Conservation (phyloP, 2,888 invertebrate genomes). For the Andrena dorsata region DNA sequence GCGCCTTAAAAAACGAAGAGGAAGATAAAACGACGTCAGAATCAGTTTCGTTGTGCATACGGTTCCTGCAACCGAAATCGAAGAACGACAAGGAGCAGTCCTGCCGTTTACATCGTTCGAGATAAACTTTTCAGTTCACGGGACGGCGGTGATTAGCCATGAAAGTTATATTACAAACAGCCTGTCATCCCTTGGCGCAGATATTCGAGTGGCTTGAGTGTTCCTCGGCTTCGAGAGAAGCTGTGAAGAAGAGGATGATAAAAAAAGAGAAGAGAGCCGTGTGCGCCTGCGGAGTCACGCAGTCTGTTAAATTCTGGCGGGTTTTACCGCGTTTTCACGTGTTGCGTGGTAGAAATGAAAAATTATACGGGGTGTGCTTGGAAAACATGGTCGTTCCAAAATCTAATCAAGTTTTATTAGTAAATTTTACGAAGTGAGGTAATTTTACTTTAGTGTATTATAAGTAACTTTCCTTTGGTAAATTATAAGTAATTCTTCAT, state of each 20-base stretch:
- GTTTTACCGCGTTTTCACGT: neutral
- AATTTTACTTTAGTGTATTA: too few relatives aligned
- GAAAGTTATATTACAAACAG: constrained; percentile 75
- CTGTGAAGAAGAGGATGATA: constrained; percentile 23
- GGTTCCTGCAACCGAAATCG: constrained; percentile 5
- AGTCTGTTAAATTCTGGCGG: constrained; percentile 33
- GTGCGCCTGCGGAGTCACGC: constrained; percentile 48
- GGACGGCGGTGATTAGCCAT: constrained; percentile 74
- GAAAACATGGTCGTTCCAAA: too few relatives aligned
- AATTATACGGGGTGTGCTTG: too few relatives aligned
- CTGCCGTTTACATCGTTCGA: constrained; percentile 27
- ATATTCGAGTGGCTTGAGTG: constrained; percentile 49
- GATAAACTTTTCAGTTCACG: constrained; percentile 69
- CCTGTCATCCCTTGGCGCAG: constrained; percentile 59
- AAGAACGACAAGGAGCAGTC: constrained; percentile 2
- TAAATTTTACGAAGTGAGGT: too few relatives aligned
- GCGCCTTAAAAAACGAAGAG: neutral
- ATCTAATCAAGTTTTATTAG: too few relatives aligned
- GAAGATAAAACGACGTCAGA: constrained; percentile 1
- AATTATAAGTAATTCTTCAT: too few relatives aligned
- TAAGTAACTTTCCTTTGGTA: too few relatives aligned
- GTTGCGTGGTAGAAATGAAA: neutral
- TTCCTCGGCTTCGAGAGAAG: constrained; percentile 35
- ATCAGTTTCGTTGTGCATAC: neutral
- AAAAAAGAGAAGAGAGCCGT: neutral